Conservation (phyloP, 1,140 invertebrate genomes). For the Charaxes varanes region DNA sequence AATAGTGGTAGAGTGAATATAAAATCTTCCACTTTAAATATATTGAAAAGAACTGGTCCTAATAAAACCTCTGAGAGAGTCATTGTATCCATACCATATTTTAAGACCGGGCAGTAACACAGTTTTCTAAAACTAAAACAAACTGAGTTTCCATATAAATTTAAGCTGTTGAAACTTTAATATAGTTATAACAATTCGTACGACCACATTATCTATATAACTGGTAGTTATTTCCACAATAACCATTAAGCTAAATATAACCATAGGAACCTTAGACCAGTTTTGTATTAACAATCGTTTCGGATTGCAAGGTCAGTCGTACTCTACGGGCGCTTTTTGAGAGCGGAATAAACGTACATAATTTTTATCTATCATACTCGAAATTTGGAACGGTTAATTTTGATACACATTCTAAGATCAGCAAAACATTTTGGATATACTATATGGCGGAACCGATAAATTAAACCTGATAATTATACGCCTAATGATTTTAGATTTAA, state of each 20-base stretch:
- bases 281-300: conserved; percentile 21
- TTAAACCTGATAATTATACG: too few relatives aligned
- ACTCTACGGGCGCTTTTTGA: conserved; percentile 10
- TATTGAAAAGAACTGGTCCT: too few relatives aligned
- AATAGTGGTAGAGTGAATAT: too few relatives aligned
- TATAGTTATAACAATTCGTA: conserved; percentile 5
- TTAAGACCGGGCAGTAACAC: too few relatives aligned
- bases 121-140: conserved; percentile 2
- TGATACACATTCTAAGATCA: background rate
- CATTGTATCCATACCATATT: too few relatives aligned
- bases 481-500: too few relatives aligned
- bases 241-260: conserved; percentile 19
- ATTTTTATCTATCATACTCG: conserved; percentile 7
- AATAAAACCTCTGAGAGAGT: too few relatives aligned
- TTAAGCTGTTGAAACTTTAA: too few relatives aligned
- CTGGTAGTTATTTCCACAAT: conserved; percentile 6
- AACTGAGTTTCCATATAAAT: too few relatives aligned
- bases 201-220: conserved; percentile 4
- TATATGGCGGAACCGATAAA: too few relatives aligned
- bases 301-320: conserved; percentile 18
- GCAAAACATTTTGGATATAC: too few relatives aligned
- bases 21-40: too few relatives aligned
- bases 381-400: conserved; percentile 15
- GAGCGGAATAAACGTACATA: conserved; percentile 13
- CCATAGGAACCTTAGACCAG: conserved; percentile 20